These are phyloP conservation scores for Hydrocynus forskahlii DNA, from an alignment of 2,797 vertebrate genomes.

Conservation along the genomic window DNA sequence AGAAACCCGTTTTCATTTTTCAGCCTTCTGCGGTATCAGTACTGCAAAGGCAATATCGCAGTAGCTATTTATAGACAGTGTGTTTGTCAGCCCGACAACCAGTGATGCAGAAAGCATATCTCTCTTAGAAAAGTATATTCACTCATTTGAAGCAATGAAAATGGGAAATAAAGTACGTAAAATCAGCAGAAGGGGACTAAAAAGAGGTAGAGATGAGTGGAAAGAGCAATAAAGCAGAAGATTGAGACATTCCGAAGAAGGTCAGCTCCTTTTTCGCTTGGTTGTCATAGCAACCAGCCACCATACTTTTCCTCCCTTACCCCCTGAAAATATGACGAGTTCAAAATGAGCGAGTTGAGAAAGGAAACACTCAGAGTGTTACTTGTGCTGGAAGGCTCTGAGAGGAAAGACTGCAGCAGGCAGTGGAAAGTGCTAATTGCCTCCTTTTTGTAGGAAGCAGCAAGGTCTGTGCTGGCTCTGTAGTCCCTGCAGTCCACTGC, in stretches of 20 bases:
- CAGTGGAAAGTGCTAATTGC: constrained; percentile 60
- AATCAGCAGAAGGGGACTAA: neutral
- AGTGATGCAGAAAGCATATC: neutral
- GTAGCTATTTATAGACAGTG: neutral
- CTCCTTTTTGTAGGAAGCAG: constrained; percentile 46
- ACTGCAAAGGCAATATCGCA: neutral
- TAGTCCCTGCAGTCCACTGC: constrained; percentile 26
- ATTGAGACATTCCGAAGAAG: constrained; percentile 50
- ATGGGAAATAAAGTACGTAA: neutral
- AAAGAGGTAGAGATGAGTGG: constrained; percentile 12
- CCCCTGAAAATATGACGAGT: constrained; percentile 39
- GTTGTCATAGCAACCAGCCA: constrained; percentile 61
- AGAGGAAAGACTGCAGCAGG: constrained; percentile 35
- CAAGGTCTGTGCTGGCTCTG: constrained; percentile 21
- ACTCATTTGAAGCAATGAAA: constrained; percentile 4
- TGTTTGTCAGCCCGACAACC: neutral
- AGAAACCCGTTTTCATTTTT: too few relatives aligned
- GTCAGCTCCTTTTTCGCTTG: constrained; percentile 47
- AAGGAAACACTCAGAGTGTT: constrained; percentile 37
- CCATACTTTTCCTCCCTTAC: constrained; percentile 37
- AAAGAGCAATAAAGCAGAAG: constrained; percentile 15
- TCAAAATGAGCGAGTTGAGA: constrained; percentile 28
- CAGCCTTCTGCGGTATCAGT: too few relatives aligned
- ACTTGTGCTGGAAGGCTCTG: constrained; percentile 43
- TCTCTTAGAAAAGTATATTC: neutral